Conservation (phyloP, 1,140 invertebrate species). For the Archivesica marissinica region DNA sequence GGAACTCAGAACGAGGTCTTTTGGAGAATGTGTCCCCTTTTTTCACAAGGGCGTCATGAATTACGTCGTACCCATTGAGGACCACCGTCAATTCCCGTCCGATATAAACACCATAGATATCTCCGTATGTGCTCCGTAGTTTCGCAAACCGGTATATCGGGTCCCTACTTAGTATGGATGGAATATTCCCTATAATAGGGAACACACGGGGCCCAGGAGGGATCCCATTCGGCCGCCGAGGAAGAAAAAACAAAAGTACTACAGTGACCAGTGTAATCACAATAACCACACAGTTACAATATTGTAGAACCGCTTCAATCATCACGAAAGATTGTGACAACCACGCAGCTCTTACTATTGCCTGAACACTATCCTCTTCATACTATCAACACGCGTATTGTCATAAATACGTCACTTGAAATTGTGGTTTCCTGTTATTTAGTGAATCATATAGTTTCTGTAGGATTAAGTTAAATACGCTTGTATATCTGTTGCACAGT, state of each 20-base stretch:
- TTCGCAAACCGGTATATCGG: conserved; percentile 24
- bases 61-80: conserved; percentile 65
- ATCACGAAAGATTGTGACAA: no score
- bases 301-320: conserved; percentile 4
- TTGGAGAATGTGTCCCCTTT: conserved; percentile 65
- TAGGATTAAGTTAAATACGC: no score
- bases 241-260: neutral
- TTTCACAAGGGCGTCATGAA: conserved; percentile 69
- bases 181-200: conserved; percentile 67
- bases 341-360: no score
- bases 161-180: conserved; percentile 42
- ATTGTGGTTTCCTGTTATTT: no score
- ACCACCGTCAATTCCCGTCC: conserved; percentile 63
- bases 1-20: conserved; percentile 52
- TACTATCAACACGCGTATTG: no score
- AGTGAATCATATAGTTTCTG: no score
- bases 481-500: no score
- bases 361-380: no score
- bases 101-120: conserved; percentile 68
- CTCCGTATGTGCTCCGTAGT: conserved; percentile 63
- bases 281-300: neutral
- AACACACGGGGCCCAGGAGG: conserved; percentile 34
- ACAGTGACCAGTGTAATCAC: neutral
- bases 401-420: no score
- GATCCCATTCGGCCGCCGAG: neutral